These are phyloP conservation scores for Helogale parvula DNA, from an alignment of 2,113 vertebrate genomes.

Conservation along the genomic window DNA sequence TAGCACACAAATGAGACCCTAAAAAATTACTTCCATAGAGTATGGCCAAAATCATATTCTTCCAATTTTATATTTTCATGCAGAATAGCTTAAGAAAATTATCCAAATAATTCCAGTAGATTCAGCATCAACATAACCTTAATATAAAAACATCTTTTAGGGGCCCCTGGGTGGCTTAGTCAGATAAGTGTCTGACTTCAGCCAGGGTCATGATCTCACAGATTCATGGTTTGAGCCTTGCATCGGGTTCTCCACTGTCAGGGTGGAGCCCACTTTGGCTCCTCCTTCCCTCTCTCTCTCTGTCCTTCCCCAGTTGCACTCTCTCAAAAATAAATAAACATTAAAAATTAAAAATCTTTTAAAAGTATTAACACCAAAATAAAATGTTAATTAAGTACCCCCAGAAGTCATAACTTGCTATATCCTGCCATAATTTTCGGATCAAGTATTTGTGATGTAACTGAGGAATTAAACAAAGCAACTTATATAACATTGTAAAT, in stretches of 20 bases:
- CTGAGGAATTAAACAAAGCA: background rate
- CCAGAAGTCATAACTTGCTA: background rate
- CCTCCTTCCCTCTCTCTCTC: too few relatives aligned
- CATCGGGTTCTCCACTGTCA: too few relatives aligned
- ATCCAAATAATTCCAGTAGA: constrained; percentile 23
- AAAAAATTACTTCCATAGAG: constrained; percentile 8
- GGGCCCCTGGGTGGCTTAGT: too few relatives aligned
- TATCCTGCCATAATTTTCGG: background rate
- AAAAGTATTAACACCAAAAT: background rate
- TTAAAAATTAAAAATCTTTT: background rate
- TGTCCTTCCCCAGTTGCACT: too few relatives aligned
- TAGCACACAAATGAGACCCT: background rate
- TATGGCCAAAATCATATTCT: background rate
- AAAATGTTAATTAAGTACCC: background rate
- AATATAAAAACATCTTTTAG: background rate
- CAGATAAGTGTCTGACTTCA: too few relatives aligned
- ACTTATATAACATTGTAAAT: background rate
- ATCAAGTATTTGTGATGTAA: constrained; percentile 1
- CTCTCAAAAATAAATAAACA: too few relatives aligned
- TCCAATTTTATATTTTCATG: background rate
- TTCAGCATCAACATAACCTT: background rate
- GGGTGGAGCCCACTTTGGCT: too few relatives aligned
- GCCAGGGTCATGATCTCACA: too few relatives aligned
- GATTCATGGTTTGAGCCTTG: too few relatives aligned
- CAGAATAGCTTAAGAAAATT: background rate